phyloP scores from a whole-genome alignment of 2,113 vertebrate species.

The Mastomys natalensis region DNA sequence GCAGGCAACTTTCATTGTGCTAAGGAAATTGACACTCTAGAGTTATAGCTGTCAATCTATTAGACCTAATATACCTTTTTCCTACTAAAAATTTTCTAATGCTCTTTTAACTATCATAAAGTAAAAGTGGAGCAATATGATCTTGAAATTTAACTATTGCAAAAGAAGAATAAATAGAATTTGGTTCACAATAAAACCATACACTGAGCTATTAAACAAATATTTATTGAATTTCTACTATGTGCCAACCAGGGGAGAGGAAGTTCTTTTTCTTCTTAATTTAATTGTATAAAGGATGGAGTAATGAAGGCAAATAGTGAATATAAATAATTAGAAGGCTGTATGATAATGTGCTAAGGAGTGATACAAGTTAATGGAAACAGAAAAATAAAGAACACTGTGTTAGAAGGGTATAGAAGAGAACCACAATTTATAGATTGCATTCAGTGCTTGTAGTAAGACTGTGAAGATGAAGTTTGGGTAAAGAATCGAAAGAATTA shows the following conservation, averaged over 20 bases:
- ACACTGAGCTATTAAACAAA: constrained; percentile 15
- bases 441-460: background rate
- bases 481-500: background rate
- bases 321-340: background rate
- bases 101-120: background rate
- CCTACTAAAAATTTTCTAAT: constrained; percentile 35
- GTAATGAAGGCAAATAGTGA: background rate
- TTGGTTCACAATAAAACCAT: background rate
- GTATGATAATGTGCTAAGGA: background rate
- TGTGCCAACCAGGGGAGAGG: background rate
- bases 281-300: background rate
- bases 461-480: background rate
- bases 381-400: background rate
- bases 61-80: background rate
- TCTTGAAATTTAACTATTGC: constrained; percentile 38
- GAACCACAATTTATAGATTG: background rate
- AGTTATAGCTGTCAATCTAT: background rate
- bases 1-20: background rate
- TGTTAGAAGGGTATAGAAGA: background rate
- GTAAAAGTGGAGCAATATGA: background rate
- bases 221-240: constrained; percentile 24
- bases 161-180: constrained; percentile 6
- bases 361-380: background rate
- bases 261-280: background rate
- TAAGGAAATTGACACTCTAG: constrained; percentile 17